A percentile compares a stretch with the other conserved stretches of the same genome.
Conservation (phyloP, 2,113 vertebrate species). For the Amia ocellicauda region DNA sequence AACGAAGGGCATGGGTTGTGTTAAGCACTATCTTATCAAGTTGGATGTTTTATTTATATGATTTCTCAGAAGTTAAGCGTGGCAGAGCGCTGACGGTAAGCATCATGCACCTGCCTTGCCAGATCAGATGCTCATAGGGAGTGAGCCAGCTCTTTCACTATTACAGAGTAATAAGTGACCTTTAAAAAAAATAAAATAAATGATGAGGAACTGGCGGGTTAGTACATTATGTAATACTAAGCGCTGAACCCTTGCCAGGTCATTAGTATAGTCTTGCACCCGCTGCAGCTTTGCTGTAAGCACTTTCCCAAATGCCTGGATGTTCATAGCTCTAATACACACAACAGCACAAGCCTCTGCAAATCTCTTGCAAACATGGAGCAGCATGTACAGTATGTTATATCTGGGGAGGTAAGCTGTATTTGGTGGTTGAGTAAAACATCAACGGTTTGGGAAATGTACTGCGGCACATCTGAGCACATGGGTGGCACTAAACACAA, state of each 20-base stretch:
- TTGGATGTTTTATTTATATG: too few species aligned
- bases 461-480: background rate
- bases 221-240: constrained; percentile 46
- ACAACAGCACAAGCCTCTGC: constrained; percentile 52
- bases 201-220: constrained; percentile 38
- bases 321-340: constrained; percentile 63
- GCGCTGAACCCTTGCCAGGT: constrained; percentile 48
- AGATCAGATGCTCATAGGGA: background rate
- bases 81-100: too few species aligned
- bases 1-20: too few species aligned
- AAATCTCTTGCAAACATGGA: constrained; percentile 67
- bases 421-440: constrained; percentile 65
- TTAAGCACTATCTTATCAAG: too few species aligned
- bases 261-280: constrained; percentile 48
- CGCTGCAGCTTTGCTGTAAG: constrained; percentile 52
- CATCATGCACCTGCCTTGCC: too few species aligned
- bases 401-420: constrained; percentile 62
- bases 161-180: constrained; percentile 41
- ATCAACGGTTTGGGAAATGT: constrained; percentile 61
- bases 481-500: too few species aligned
- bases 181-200: too few species aligned
- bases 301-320: constrained; percentile 56
- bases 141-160: too few species aligned
- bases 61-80: too few species aligned
- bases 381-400: constrained; percentile 59